A percentile compares a stretch with the other conserved stretches of the same genome.
Conservation (phyloP, 2,888 invertebrate genomes). For the Phengaris arion region DNA sequence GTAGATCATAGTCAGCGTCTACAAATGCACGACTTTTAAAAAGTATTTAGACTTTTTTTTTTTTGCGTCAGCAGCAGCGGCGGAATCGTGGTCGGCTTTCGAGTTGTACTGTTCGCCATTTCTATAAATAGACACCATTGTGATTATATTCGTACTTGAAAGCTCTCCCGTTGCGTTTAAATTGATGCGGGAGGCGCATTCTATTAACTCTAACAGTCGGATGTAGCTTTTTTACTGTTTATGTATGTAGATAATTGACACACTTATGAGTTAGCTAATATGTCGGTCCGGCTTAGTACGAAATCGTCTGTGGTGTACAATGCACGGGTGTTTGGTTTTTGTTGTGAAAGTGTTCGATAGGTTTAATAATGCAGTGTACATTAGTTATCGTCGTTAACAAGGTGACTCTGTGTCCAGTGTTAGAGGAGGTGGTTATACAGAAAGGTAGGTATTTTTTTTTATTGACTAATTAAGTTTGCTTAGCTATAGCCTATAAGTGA, state of each 20-base stretch:
- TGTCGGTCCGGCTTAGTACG: conserved; percentile 74
- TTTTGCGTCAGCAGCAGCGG: not conserved
- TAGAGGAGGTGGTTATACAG: conserved; percentile 62
- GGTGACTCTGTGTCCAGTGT: conserved; percentile 69
- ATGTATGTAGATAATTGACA: conserved; percentile 59
- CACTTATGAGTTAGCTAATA: conserved; percentile 53
- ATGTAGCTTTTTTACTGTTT: conserved; percentile 60
- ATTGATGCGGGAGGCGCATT: conserved; percentile 75
- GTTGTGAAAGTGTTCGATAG: conserved; percentile 55
- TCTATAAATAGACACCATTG: conserved; percentile 67
- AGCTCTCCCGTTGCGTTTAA: conserved; percentile 73
- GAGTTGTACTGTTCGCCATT: conserved; percentile 47
- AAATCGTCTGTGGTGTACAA: conserved; percentile 59
- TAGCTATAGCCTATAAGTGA: no score
- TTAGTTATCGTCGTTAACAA: conserved; percentile 74
- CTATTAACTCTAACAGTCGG: conserved; percentile 66
- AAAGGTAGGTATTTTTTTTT: conserved; percentile 51
- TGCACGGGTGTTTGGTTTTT: conserved; percentile 61
- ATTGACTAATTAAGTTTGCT: no score
- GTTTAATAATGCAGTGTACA: conserved; percentile 73
- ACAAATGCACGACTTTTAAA: conserved; percentile 5
- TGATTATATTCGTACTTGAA: conserved; percentile 72
- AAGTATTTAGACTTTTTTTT: conserved; percentile 9
- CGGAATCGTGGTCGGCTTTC: conserved; percentile 4
- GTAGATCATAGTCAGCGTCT: conserved; percentile 8